A percentile compares a stretch with the other conserved stretches of the same genome.
Conservation (phyloP, 2,113 vertebrate genomes). For the Coreoperca whiteheadi region DNA sequence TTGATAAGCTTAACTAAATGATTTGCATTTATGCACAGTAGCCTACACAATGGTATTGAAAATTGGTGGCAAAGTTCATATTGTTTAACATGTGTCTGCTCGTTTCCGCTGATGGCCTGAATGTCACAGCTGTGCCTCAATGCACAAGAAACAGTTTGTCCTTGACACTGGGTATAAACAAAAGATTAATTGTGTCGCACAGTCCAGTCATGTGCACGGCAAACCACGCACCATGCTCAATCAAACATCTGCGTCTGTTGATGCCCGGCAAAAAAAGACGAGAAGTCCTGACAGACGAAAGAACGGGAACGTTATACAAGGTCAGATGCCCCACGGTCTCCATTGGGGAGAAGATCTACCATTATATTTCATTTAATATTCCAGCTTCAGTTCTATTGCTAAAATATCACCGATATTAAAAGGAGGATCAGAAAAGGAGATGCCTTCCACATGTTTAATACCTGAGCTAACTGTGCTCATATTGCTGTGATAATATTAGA, state of each 20-base stretch:
- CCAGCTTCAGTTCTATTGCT: constrained; percentile 1
- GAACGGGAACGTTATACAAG: background rate
- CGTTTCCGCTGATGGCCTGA: constrained; percentile 4
- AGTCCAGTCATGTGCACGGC: constrained; percentile 36
- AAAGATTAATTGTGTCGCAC: constrained; percentile 30
- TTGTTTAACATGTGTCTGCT: background rate
- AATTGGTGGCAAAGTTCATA: background rate
- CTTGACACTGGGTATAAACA: constrained; percentile 56
- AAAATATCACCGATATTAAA: background rate
- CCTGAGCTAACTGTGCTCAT: constrained; percentile 1
- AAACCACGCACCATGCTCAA: constrained; percentile 40
- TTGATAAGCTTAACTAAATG: constrained; percentile 36
- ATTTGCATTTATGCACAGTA: constrained; percentile 14
- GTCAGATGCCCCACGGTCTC: too few relatives aligned
- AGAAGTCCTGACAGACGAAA: background rate
- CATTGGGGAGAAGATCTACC: background rate
- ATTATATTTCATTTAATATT: background rate
- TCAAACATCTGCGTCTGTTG: constrained; percentile 34
- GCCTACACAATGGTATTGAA: background rate
- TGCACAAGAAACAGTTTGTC: constrained; percentile 47
- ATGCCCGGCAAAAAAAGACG: background rate
- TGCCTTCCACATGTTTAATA: background rate
- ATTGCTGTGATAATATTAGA: constrained; percentile 15
- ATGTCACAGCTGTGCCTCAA: background rate
- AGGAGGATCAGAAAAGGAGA: constrained; percentile 13